These are phyloP conservation scores for Gambelia wislizenii DNA, from an alignment of 2,797 vertebrate species.

Conservation along the genomic window DNA sequence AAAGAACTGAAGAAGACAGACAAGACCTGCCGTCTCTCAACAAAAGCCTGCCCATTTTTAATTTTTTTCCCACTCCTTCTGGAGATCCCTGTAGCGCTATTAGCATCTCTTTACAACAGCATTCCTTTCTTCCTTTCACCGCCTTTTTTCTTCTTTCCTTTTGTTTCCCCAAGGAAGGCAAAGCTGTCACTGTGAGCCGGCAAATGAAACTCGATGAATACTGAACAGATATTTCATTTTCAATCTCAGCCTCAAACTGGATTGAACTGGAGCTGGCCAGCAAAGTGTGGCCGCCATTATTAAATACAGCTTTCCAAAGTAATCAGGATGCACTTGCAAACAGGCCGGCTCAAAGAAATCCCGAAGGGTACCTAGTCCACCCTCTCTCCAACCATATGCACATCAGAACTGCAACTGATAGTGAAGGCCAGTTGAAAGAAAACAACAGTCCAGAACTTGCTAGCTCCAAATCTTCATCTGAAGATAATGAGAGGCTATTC, in stretches of 20 bases:
- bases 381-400: not conserved
- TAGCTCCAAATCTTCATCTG: not conserved
- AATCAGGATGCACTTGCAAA: too few species aligned
- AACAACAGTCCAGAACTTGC: not conserved
- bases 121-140: constrained; percentile 31
- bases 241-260: constrained; percentile 21
- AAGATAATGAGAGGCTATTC: too few species aligned
- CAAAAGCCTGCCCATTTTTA: constrained; percentile 48
- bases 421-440: not conserved
- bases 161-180: constrained; percentile 59
- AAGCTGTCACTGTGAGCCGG: constrained; percentile 53
- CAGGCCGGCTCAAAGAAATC: too few species aligned
- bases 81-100: constrained; percentile 52
- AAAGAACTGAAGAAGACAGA: constrained; percentile 44
- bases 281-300: not conserved
- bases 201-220: constrained; percentile 59
- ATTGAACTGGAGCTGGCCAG: not conserved
- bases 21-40: not conserved
- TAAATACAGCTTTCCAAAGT: constrained; percentile 27
- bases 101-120: constrained; percentile 69
- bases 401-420: not conserved
- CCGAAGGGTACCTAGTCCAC: not conserved
- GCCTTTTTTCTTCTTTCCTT: constrained; percentile 40
- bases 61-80: constrained; percentile 38
- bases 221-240: constrained; percentile 48